Percentiles rank a stretch among this genome's conserved stretches.
These are phyloP conservation scores for Cheilosia grossa DNA, from an alignment of 2,888 invertebrate species.

Conservation along the genomic window DNA sequence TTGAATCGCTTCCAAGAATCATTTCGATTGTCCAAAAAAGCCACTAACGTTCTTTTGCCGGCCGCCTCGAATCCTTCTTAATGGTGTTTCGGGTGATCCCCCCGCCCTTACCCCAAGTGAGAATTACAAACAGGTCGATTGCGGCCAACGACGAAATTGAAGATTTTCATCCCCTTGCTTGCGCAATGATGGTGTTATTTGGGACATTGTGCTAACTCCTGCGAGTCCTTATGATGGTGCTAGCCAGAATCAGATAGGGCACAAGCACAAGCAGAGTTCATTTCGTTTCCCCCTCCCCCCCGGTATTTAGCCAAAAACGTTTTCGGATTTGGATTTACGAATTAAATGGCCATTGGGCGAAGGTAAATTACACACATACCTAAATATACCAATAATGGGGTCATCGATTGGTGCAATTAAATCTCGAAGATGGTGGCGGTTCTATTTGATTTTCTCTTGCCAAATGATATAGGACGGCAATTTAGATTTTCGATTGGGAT, in stretches of 20 bases:
- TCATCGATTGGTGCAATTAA: conserved; percentile 72
- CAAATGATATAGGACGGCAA: background rate
- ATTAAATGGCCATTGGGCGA: conserved; percentile 59
- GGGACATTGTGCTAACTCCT: conserved; percentile 54
- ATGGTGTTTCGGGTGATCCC: conserved; percentile 22
- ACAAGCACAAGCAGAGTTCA: conserved; percentile 40
- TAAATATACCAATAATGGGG: conserved; percentile 60
- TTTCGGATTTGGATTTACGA: conserved; percentile 52
- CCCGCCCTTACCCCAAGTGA: conserved; percentile 36
- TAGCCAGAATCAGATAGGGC: conserved; percentile 66
- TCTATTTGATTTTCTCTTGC: conserved; percentile 20
- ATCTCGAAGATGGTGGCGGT: conserved; percentile 8
- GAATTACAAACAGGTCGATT: conserved; percentile 72
- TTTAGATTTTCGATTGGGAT: background rate
- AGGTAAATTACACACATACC: conserved; percentile 56
- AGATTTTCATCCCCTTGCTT: conserved; percentile 34
- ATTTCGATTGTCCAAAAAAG: conserved; percentile 66
- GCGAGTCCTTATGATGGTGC: background rate
- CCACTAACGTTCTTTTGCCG: conserved; percentile 56
- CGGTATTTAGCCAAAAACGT: conserved; percentile 56
- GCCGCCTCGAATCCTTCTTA: conserved; percentile 23
- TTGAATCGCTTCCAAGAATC: conserved; percentile 74
- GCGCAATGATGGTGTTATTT: conserved; percentile 20
- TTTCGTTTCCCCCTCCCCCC: conserved; percentile 18
- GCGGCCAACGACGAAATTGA: conserved; percentile 66